A percentile compares a stretch with the other conserved stretches of the same genome.
Evolutionary conservation across 2,888 invertebrate genomes (phyloP).

Genomic region (Agrochola lota): DNA sequence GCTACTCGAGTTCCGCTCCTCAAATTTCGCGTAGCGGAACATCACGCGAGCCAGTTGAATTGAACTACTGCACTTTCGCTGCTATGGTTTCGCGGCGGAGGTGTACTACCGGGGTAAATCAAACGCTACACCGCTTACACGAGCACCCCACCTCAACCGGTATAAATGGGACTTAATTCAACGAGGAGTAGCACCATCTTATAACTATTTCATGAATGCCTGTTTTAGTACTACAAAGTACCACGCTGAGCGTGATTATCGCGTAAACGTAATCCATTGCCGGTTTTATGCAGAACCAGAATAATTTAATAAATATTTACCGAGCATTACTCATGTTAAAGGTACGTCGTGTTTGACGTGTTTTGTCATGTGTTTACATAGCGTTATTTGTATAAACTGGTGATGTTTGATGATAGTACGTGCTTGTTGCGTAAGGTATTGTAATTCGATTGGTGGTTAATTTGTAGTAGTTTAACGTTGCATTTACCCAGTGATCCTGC

Average conservation of each 20-base stretch:
- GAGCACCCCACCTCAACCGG: conserved; percentile 29
- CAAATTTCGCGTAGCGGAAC: too few species aligned
- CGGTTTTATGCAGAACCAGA: conserved; percentile 43
- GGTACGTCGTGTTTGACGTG: not conserved
- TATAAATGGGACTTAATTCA: conserved; percentile 64
- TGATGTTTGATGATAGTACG: conserved; percentile 18
- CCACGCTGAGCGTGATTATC: conserved; percentile 51
- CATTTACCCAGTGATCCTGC: not conserved
- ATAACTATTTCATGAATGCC: conserved; percentile 65
- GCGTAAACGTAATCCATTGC: conserved; percentile 52
- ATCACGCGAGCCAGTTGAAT: too few species aligned
- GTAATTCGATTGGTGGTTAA: not conserved
- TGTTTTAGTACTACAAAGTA: conserved; percentile 50
- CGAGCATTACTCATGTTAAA: not conserved
- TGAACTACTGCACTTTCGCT: too few species aligned
- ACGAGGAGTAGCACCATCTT: conserved; percentile 53
- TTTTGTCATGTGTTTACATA: conserved; percentile 26
- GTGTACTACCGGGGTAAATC: not conserved
- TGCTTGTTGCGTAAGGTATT: conserved; percentile 18
- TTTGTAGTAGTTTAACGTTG: not conserved
- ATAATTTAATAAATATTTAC: conserved; percentile 42
- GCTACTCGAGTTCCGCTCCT: too few species aligned
- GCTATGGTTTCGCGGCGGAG: too few species aligned
- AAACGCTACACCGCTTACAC: conserved; percentile 3
- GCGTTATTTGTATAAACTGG: conserved; percentile 13